Evolutionary conservation across 2,888 invertebrate species (phyloP).

Genomic region (Sympetrum striolatum): DNA sequence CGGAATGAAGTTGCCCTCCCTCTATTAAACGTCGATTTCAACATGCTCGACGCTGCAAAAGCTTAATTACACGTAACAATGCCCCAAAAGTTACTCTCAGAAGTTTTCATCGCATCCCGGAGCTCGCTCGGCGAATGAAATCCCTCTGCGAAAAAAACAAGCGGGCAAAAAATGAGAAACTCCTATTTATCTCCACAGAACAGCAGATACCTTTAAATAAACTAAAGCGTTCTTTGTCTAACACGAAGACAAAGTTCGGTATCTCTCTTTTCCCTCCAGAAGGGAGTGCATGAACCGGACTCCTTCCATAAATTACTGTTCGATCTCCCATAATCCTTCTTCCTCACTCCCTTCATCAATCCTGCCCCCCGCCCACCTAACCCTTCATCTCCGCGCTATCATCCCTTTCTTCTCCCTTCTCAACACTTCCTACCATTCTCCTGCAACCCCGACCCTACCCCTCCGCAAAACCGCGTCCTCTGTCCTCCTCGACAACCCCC

Average conservation of each 20-base stretch:
- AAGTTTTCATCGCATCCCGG: not conserved
- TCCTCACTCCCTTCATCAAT: not conserved
- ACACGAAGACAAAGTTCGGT: constrained; percentile 25
- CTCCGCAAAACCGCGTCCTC: not conserved
- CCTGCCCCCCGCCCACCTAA: not conserved
- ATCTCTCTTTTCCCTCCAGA: not conserved
- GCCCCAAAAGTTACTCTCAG: not conserved
- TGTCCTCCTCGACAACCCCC: not conserved
- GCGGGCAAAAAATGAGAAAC: not conserved
- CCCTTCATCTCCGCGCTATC: constrained; percentile 28
- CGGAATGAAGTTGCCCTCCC: no score
- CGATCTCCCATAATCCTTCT: constrained; percentile 37
- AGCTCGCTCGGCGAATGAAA: not conserved
- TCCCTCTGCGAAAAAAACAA: not conserved
- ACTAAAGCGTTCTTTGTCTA: not conserved
- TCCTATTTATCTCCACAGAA: not conserved
- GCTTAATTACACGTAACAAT: not conserved
- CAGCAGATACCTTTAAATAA: not conserved
- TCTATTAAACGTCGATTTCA: no score
- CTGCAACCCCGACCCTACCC: not conserved
- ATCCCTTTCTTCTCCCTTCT: not conserved
- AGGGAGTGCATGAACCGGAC: not conserved
- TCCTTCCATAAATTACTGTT: constrained; percentile 42
- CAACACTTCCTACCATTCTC: not conserved
- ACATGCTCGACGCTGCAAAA: no score